Conservation (phyloP, 1,140 invertebrate species). For the Caenorhabditis briggsae region DNA sequence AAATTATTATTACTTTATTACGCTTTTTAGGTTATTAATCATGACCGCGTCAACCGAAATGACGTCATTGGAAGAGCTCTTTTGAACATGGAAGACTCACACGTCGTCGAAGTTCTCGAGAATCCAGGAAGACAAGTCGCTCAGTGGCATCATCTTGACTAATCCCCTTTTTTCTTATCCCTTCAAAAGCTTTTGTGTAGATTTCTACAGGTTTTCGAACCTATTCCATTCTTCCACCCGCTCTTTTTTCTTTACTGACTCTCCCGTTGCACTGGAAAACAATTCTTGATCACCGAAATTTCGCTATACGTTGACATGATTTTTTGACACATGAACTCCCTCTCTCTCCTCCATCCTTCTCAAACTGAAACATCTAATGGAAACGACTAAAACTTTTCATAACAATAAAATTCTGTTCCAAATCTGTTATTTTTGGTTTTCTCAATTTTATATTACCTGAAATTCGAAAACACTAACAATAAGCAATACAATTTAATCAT, state of each 20-base stretch:
- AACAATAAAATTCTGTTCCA: conserved; percentile 23
- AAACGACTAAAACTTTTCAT: no score
- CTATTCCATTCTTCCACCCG: not conserved
- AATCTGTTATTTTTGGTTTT: conserved; percentile 48
- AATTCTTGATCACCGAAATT: no score
- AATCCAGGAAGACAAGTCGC: conserved; percentile 62
- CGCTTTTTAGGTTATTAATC: conserved; percentile 60
- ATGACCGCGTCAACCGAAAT: conserved; percentile 55
- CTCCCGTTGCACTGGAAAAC: not conserved
- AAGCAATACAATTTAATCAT: no score
- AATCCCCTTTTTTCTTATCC: not conserved
- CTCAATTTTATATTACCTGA: not conserved
- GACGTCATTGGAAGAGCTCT: conserved; percentile 60
- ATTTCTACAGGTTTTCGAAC: conserved; percentile 46
- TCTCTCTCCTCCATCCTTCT: not conserved
- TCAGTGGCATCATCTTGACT: conserved; percentile 64
- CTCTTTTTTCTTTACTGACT: not conserved
- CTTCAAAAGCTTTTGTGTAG: conserved; percentile 7
- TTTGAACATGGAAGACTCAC: conserved; percentile 60
- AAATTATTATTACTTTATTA: not conserved
- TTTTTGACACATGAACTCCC: not conserved
- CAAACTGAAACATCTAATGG: not conserved
- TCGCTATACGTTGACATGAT: no score
- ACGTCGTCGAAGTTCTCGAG: conserved; percentile 61
- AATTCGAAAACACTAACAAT: not conserved